Conservation (phyloP, 2,888 invertebrate species). For the Cephus spinipes region DNA sequence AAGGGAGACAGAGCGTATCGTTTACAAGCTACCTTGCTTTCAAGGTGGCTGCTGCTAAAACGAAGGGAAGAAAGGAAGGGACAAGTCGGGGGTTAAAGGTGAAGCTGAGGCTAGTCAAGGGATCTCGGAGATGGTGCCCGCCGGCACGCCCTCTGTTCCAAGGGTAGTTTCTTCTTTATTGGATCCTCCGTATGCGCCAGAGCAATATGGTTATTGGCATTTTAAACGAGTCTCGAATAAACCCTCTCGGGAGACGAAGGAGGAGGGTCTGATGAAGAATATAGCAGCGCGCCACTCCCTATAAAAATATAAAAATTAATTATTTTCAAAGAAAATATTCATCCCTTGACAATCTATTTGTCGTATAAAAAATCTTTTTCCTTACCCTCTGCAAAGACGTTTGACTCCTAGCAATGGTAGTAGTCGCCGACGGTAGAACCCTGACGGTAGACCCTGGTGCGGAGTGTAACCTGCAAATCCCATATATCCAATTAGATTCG, state of each 20-base stretch:
- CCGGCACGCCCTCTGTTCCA: not conserved
- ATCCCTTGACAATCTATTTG: not conserved
- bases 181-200: not conserved
- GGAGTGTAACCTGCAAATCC: constrained; percentile 41
- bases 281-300: not conserved
- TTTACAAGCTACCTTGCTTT: constrained; percentile 12
- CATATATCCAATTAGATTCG: constrained; percentile 63
- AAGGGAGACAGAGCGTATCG: constrained; percentile 4
- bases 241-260: not conserved
- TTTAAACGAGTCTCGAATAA: not conserved
- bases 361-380: not conserved
- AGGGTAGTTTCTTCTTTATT: constrained; percentile 7
- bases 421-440: not conserved
- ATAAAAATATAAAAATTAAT: not conserved
- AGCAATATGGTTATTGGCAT: constrained; percentile 3
- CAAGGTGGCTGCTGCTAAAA: not conserved
- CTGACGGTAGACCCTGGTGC: not conserved
- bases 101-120: not conserved
- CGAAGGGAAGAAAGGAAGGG: not conserved
- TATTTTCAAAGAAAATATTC: not conserved
- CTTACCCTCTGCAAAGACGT: not conserved
- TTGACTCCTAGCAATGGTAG: not conserved
- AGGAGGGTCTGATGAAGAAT: not conserved
- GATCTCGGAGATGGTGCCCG: not conserved
- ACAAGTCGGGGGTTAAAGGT: not conserved